These are phyloP conservation scores for Electrona antarctica DNA, from an alignment of 2,113 vertebrate genomes.

Conservation along the genomic window DNA sequence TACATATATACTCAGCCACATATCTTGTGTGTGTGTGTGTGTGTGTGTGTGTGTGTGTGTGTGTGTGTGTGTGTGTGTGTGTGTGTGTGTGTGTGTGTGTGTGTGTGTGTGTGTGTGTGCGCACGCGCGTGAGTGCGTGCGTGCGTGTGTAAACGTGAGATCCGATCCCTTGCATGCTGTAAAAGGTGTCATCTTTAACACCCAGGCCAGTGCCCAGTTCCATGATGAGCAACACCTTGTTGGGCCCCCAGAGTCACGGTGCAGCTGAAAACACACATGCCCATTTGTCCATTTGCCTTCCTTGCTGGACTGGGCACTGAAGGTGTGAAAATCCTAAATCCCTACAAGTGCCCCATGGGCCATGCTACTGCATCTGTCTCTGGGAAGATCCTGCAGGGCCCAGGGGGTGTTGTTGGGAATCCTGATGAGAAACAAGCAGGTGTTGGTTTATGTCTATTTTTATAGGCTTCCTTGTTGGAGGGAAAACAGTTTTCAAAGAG, in stretches of 20 bases:
- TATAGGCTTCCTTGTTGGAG: too few relatives aligned
- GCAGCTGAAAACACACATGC: constrained; percentile 67
- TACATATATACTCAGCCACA: too few relatives aligned
- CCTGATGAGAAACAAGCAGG: constrained; percentile 10
- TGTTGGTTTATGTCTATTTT: background rate
- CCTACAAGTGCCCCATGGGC: constrained; percentile 20
- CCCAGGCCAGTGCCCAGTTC: constrained; percentile 29
- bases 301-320: constrained; percentile 24
- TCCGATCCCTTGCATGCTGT: constrained; percentile 24
- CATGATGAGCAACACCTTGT: constrained; percentile 19
- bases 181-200: constrained; percentile 56
- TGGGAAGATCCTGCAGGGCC: background rate
- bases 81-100: background rate
- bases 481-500: too few relatives aligned
- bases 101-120: too few relatives aligned
- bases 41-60: too few relatives aligned
- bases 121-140: too few relatives aligned
- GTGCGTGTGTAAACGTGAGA: constrained; percentile 31
- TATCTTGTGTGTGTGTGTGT: too few relatives aligned
- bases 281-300: constrained; percentile 59
- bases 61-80: background rate
- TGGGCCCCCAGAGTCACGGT: constrained; percentile 42
- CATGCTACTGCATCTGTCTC: constrained; percentile 5
- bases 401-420: background rate
- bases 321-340: constrained; percentile 50